Evolutionary conservation across 2,888 invertebrate genomes (phyloP).

Genomic region (Diadegma fenestrale): DNA sequence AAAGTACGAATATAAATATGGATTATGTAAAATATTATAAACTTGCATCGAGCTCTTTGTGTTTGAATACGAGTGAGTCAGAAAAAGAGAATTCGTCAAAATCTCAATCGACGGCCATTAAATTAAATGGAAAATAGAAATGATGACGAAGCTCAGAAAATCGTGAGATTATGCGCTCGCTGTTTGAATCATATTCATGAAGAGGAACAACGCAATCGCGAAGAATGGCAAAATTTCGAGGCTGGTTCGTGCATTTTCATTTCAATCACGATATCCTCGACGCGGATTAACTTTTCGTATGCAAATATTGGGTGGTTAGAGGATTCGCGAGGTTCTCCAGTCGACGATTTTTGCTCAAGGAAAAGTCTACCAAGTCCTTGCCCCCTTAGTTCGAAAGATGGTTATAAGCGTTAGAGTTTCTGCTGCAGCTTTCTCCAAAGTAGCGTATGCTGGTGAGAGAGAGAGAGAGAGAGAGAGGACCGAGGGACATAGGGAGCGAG

Average conservation of each 20-base stretch:
- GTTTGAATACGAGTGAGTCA: slow-evolving; percentile 6
- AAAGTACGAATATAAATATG: neutral
- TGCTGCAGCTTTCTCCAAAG: slow-evolving; percentile 18
- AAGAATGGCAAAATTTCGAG: slow-evolving; percentile 2
- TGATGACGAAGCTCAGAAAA: slow-evolving; percentile 12
- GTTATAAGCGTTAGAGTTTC: slow-evolving; percentile 52
- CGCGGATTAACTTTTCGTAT: slow-evolving; percentile 79
- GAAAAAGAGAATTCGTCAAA: slow-evolving; percentile 37
- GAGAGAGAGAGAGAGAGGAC: neutral
- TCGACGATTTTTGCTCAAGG: slow-evolving; percentile 49
- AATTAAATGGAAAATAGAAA: slow-evolving; percentile 1
- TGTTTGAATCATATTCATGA: slow-evolving; percentile 63
- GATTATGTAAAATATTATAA: slow-evolving; percentile 30
- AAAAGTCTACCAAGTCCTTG: slow-evolving; percentile 60
- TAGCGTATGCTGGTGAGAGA: neutral
- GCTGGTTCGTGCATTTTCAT: slow-evolving; percentile 76
- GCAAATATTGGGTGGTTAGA: slow-evolving; percentile 74
- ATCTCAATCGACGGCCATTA: neutral
- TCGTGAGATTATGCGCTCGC: slow-evolving; percentile 48
- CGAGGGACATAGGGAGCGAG: neutral
- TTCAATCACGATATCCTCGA: slow-evolving; percentile 74
- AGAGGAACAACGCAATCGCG: slow-evolving; percentile 8
- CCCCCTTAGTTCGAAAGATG: slow-evolving; percentile 36
- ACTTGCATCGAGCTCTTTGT: neutral
- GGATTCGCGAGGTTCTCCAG: slow-evolving; percentile 76